Evolutionary conservation across 2,113 vertebrate genomes (phyloP), one percentile per base, ranked within the genome.

Genomic region (Hyperoodon ampullatus): DNA sequence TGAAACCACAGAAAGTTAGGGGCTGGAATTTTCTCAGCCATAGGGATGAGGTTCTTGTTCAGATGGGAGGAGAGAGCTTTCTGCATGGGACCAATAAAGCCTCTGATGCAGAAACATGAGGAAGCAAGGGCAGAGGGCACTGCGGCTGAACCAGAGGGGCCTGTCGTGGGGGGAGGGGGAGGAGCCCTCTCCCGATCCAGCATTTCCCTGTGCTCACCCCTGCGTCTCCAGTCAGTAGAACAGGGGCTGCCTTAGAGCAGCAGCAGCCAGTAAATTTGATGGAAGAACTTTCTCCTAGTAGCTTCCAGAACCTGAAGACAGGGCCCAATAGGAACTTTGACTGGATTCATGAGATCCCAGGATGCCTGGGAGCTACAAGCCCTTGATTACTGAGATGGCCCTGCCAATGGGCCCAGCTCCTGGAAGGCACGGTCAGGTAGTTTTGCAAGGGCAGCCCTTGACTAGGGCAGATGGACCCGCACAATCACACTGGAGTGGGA

Each of bases 401-500:
- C 35, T 3, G 80, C 16, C 26, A 5, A 2, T 1, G 44, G 23
- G 55, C 21, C 44, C 24, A 39, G 58, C 33, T 53, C 35, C 33
- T 50, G 60, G 50, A 87, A 90, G 77, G 72, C 85, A 71, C 6
- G 5, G 75, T 78, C 39, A 33, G 50, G 24, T n/a, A 15, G 33
- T 78, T 85, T 61, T 28, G 23, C 42, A 60, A n/a, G 44, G 10
- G 15, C 0, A 6, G 44, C 15, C 53, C 23, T 66, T 1, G 18
- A 4, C 71, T 94, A 74, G 90, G 90, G 28, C 78, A 21, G 71
- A 12, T 16, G 35, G 70, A 93, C 6, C 18, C 1, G 30, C 19
- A 97, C 21, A 0, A n/a, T 75, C 63, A 98, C 97, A 0, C 96
- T 96, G 2, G 97, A 97, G 70, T 97, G 96, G 30, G 93, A 96